A percentile compares a stretch with the other conserved stretches of the same genome.
These are phyloP conservation scores for Brachionus paranguensis DNA, from an alignment of 1,140 invertebrate species.

Conservation along the genomic window DNA sequence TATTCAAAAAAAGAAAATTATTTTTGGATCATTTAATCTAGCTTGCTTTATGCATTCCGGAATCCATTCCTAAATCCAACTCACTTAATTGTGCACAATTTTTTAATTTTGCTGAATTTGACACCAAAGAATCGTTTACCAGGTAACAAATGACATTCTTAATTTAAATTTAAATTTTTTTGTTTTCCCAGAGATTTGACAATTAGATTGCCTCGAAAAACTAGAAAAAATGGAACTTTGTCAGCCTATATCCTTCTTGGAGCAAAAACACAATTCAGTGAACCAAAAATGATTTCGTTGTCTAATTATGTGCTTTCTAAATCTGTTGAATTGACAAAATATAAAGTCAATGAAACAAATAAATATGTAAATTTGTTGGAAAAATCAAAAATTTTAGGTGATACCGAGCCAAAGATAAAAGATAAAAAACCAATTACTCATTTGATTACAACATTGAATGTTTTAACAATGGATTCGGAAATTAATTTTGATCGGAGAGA, in stretches of 20 bases:
- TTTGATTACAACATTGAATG: neutral
- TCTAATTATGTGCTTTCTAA: neutral
- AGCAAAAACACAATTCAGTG: neutral
- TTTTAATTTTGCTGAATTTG: slow-evolving; percentile 1
- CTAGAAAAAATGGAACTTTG: slow-evolving; percentile 3
- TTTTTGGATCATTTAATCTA: neutral
- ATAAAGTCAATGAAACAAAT: neutral
- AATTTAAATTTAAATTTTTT: neutral
- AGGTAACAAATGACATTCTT: neutral
- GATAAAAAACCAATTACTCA: slow-evolving; percentile 27
- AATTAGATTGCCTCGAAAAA: neutral
- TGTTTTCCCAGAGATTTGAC: neutral
- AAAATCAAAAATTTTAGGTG: slow-evolving; percentile 3
- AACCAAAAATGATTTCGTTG: neutral
- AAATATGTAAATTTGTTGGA: slow-evolving; percentile 24
- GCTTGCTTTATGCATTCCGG: neutral
- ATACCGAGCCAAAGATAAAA: neutral
- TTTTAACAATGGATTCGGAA: neutral
- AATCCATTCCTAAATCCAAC: neutral
- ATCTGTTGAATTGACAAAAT: neutral
- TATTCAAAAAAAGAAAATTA: neutral
- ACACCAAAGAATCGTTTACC: neutral
- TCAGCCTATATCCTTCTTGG: neutral
- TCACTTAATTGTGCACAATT: slow-evolving; percentile 13
- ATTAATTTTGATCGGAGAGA: slow-evolving; percentile 8